phyloP scores from a whole-genome alignment of 2,113 vertebrate species.

The Aptenodytes patagonicus region DNA sequence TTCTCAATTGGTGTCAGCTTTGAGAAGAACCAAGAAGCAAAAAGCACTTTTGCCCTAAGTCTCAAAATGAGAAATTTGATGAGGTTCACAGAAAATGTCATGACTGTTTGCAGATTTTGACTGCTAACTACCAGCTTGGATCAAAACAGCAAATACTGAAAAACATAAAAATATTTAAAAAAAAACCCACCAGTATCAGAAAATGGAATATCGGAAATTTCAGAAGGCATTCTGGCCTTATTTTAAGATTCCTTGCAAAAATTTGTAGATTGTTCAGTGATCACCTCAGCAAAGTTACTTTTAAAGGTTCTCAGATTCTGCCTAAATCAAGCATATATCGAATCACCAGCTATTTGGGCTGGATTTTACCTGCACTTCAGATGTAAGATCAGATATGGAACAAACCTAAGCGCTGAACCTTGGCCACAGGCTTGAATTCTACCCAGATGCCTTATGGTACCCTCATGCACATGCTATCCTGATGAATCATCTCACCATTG shows the following conservation, averaged over 20 bases:
- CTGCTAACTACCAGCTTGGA: neutral
- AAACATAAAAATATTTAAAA: neutral
- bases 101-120: neutral
- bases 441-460: neutral
- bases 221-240: neutral
- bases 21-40: neutral
- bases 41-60: fast-evolving
- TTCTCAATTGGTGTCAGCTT: fast-evolving
- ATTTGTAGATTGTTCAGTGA: fast-evolving
- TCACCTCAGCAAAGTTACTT: neutral
- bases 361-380: neutral
- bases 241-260: neutral
- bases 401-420: neutral
- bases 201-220: neutral
- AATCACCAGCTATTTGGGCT: neutral
- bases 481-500: neutral
- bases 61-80: neutral
- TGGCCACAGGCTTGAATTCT: neutral
- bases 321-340: neutral
- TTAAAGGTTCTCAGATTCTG: neutral
- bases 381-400: neutral
- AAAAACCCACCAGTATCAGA: neutral
- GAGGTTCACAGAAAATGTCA: neutral
- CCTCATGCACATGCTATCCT: neutral
- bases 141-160: neutral